Evolutionary conservation across 2,888 invertebrate genomes (phyloP), one percentile per base, ranked within the genome.

Genomic region (Drosophila merina): DNA sequence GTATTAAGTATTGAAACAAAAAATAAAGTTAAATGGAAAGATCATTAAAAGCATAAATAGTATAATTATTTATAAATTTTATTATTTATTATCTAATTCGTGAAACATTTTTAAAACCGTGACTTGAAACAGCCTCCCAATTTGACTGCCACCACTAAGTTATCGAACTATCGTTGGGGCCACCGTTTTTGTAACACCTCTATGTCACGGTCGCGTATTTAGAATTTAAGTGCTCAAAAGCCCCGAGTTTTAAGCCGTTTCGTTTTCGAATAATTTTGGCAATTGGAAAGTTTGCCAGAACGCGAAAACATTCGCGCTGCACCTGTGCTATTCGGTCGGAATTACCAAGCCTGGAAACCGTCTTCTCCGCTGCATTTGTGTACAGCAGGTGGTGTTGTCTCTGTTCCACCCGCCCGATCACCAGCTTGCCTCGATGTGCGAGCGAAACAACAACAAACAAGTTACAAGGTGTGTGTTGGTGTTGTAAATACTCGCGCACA

Each of bases 381-480:
- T 78, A 84, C 85, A 73, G 82, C 74, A 79, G 79, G 78, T 83
- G 79, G 73, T 80, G 76, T 79, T 82, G 77, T 86, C 88, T 69
- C 74, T 66, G 67, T 85, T 79, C 55, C 70, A 48, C 86, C 56
- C 20, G 49, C 9, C 36, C 56, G 48, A 68, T 75, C 76, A 57
- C 70, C 56, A 47, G 70, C 64, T 75, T 74, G 59, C 71, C 85
- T 60, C 69, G 67, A 69, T 72, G 86, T 86, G 84, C 72, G 87
- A 85, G 81, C 74, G 88, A 86, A 88, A 83, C 75, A 88, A 84
- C 88, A 86, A 81, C 88, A 82, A 86, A 85, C 77, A 80, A 79
- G 82, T 85, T 83, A 88, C 73, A 84, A 89, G 82, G 88, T 68
- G 75, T 58, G 56, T 75, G 66, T 71, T 59, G 59, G 64, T 66